phyloP scores from a whole-genome alignment of 53 echinoderm and acorn worm species.

The Hippasteria phrygiana region DNA sequence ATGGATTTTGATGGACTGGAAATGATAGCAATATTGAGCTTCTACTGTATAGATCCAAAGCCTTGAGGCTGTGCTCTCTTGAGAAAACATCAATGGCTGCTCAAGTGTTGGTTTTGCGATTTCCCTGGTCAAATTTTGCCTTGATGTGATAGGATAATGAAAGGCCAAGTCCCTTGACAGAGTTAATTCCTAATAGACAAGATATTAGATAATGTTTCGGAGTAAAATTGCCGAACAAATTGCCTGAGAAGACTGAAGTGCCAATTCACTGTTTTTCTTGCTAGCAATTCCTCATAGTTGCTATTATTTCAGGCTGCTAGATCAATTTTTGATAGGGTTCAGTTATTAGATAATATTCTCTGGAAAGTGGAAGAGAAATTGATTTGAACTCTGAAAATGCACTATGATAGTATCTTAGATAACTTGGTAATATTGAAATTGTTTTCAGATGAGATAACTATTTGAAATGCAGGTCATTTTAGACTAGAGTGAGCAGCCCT shows the following conservation, averaged over 20 bases:
- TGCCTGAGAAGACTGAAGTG: constrained; percentile 54
- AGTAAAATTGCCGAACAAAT: constrained; percentile 56
- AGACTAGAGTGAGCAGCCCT: too few relatives aligned
- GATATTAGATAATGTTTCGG: constrained; percentile 66
- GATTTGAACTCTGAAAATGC: constrained; percentile 51
- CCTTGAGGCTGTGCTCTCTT: constrained; percentile 51
- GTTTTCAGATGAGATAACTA: neutral
- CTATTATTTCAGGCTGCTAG: constrained; percentile 66
- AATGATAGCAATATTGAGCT: constrained; percentile 54
- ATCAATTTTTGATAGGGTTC: constrained; percentile 62
- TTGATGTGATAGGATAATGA: constrained; percentile 54
- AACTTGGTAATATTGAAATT: neutral
- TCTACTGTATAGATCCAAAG: constrained; percentile 7
- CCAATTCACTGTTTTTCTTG: constrained; percentile 64
- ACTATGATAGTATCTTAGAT: constrained; percentile 29
- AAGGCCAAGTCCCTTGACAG: constrained; percentile 61
- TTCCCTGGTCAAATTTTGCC: constrained; percentile 54
- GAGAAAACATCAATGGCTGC: constrained; percentile 62
- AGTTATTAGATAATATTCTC: constrained; percentile 47
- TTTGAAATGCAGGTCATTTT: neutral
- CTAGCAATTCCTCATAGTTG: constrained; percentile 34
- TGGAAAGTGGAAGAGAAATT: constrained; percentile 24
- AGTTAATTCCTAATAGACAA: constrained; percentile 56
- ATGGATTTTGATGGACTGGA: constrained; percentile 52
- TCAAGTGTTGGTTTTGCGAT: constrained; percentile 64